Percentiles rank a stretch among this genome's conserved stretches.
These are phyloP conservation scores for Siderastrea radians DNA, from an alignment of 92 coral and sea anemone species.

Conservation along the genomic window DNA sequence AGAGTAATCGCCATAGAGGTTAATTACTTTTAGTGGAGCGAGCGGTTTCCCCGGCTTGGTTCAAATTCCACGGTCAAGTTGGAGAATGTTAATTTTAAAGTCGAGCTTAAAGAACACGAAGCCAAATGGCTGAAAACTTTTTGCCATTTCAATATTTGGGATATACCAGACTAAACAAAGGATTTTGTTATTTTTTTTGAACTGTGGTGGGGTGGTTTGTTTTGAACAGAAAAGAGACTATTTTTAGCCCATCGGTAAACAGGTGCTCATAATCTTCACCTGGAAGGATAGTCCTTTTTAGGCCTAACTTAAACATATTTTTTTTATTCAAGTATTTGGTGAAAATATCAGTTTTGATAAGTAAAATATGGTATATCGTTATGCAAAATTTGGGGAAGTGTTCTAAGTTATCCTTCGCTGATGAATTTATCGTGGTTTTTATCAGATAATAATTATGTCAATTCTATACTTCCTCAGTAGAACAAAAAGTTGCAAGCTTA, in stretches of 20 bases:
- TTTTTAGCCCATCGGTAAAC: background rate
- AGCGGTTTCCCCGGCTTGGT: background rate
- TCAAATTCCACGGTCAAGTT: background rate
- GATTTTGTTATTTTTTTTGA: background rate
- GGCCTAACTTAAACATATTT: no score
- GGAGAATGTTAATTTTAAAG: background rate
- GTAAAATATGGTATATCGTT: no score
- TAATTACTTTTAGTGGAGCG: background rate
- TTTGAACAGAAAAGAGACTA: background rate
- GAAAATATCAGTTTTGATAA: no score
- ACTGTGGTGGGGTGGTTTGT: background rate
- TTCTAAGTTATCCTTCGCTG: no score
- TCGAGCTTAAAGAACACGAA: no score
- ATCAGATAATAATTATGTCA: no score
- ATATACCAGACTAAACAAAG: background rate
- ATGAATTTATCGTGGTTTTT: no score
- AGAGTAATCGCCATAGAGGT: background rate
- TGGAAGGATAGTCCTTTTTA: no score
- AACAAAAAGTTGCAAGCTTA: no score
- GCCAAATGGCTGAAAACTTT: background rate
- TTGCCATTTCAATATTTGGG: background rate
- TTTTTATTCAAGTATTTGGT: no score
- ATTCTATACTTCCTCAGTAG: no score
- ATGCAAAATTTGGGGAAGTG: no score
- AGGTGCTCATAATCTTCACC: background rate